Evolutionary conservation across 2,113 vertebrate species (phyloP).

Genomic region (Ardeotis arabs): DNA sequence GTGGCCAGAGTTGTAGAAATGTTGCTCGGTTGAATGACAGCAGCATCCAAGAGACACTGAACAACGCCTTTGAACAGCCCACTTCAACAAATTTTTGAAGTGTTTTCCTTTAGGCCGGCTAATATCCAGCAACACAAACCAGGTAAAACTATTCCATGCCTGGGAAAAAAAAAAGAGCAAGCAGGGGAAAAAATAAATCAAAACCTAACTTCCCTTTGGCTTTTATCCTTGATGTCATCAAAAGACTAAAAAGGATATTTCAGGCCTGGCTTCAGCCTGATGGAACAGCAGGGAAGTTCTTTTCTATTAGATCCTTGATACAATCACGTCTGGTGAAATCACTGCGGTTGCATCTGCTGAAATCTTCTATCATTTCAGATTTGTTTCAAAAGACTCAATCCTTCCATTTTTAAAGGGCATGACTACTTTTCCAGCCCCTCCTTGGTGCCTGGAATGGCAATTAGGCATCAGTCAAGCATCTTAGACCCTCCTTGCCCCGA

Average conservation of each 20-base stretch:
- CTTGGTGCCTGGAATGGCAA: background rate
- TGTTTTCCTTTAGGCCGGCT: conserved; percentile 37
- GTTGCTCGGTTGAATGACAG: background rate
- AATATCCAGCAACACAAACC: conserved; percentile 33
- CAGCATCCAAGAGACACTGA: background rate
- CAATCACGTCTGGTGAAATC: conserved; percentile 62
- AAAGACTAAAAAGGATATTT: conserved; percentile 62
- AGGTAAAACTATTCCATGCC: conserved; percentile 14
- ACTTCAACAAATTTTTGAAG: conserved; percentile 5
- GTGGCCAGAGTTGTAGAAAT: background rate
- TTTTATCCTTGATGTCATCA: conserved; percentile 66
- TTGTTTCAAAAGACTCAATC: conserved; percentile 61
- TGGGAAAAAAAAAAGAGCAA: background rate
- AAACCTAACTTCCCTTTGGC: conserved; percentile 53
- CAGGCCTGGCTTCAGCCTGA: conserved; percentile 42
- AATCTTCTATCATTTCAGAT: conserved; percentile 59
- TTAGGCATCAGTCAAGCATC: background rate
- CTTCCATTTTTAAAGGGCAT: conserved; percentile 46
- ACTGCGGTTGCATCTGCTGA: conserved; percentile 57
- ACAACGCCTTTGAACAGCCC: background rate
- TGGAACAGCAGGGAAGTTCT: conserved; percentile 69
- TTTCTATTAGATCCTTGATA: conserved; percentile 64
- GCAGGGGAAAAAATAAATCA: conserved; percentile 43
- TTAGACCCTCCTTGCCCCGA: background rate
- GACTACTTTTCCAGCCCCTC: conserved; percentile 2